These are phyloP conservation scores for Lanius collurio DNA, from an alignment of 2,113 vertebrate genomes.

Conservation along the genomic window DNA sequence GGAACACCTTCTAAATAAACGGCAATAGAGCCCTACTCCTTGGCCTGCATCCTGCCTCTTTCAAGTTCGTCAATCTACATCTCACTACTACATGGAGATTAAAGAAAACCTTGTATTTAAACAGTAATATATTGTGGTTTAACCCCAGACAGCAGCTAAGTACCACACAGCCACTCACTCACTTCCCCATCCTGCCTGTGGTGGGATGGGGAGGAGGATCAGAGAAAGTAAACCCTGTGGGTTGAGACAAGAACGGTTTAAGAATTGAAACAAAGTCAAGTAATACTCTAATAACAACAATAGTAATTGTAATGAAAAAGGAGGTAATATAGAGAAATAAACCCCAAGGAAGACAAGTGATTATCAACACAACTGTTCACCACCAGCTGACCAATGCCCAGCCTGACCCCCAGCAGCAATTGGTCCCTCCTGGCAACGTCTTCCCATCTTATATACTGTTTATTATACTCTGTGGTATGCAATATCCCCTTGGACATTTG, in stretches of 20 bases:
- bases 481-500: background rate
- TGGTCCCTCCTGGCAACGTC: background rate
- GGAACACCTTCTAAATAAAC: background rate
- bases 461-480: no score
- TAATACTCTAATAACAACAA: background rate
- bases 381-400: background rate
- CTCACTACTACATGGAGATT: background rate
- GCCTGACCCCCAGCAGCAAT: background rate
- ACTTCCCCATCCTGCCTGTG: rapidly evolving
- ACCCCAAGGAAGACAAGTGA: background rate
- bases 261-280: background rate
- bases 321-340: background rate
- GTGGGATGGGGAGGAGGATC: no score
- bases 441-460: background rate
- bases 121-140: background rate
- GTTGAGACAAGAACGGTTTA: background rate
- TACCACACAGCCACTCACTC: rapidly evolving
- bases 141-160: background rate
- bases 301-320: background rate
- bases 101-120: background rate
- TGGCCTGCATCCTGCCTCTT: background rate
- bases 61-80: background rate
- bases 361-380: background rate
- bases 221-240: background rate
- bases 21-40: rapidly evolving